Conservation (phyloP, 1,140 invertebrate genomes). For the Pseudomyrmex concolor region DNA sequence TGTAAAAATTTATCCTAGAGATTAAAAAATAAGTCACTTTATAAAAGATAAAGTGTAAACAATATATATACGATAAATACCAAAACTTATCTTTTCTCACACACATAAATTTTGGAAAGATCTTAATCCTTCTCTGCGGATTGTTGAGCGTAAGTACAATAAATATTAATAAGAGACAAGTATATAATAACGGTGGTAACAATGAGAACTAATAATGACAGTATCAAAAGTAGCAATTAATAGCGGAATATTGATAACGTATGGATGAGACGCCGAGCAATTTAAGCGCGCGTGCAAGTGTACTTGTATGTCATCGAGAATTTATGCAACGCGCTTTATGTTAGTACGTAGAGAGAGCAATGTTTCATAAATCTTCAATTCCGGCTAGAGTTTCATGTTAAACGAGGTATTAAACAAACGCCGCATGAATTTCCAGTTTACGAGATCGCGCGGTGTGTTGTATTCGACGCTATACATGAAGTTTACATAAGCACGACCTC, state of each 20-base stretch:
- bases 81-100: slow-evolving; percentile 24
- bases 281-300: slow-evolving; percentile 1
- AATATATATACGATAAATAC: slow-evolving; percentile 16
- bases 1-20: slow-evolving; percentile 17
- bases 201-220: background rate
- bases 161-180: background rate
- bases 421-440: slow-evolving; percentile 34
- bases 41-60: background rate
- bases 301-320: slow-evolving; percentile 31
- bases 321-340: slow-evolving; percentile 31
- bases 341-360: background rate
- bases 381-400: slow-evolving; percentile 39
- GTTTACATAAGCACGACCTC: slow-evolving; percentile 40
- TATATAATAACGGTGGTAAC: background rate
- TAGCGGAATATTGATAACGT: slow-evolving; percentile 3
- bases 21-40: background rate
- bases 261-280: background rate
- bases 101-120: background rate
- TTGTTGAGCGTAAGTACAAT: too few relatives aligned
- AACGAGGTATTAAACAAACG: slow-evolving; percentile 49
- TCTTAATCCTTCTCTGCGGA: slow-evolving; percentile 2
- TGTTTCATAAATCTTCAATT: slow-evolving; percentile 56
- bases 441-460: slow-evolving; percentile 17
- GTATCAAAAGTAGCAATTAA: background rate
- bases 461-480: slow-evolving; percentile 11